phyloP scores from a whole-genome alignment of 2,888 invertebrate genomes.

The Crioceris asparagi region DNA sequence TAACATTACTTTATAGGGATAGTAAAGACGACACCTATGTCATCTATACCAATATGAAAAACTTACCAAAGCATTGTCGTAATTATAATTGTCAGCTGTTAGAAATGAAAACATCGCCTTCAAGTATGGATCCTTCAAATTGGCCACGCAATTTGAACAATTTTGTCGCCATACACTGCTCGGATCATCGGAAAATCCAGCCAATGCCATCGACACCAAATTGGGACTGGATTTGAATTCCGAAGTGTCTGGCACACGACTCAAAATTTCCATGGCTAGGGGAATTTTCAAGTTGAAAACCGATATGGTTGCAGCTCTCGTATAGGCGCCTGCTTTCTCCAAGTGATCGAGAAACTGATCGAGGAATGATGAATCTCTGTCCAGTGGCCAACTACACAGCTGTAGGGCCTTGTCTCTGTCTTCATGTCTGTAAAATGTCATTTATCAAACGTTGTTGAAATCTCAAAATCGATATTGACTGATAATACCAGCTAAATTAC shows the following conservation, averaged over 20 bases:
- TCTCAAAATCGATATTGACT: too few relatives aligned
- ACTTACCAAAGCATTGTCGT: conserved; percentile 64
- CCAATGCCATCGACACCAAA: conserved; percentile 68
- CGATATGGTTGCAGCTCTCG: conserved; percentile 83
- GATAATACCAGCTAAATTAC: too few relatives aligned
- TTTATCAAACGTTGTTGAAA: too few relatives aligned
- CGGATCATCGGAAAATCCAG: conserved; percentile 79
- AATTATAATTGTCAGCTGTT: conserved; percentile 66
- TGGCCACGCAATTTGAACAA: conserved; percentile 59
- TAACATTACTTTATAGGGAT: too few relatives aligned
- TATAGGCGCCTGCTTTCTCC: conserved; percentile 61
- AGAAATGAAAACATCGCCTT: conserved; percentile 85
- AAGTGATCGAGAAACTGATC: conserved; percentile 54
- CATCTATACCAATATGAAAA: neutral
- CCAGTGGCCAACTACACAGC: conserved; percentile 84
- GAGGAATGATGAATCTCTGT: conserved; percentile 51
- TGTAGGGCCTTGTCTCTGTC: conserved; percentile 72
- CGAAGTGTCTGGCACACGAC: conserved; percentile 48
- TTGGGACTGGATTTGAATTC: conserved; percentile 38
- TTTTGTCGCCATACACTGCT: conserved; percentile 70
- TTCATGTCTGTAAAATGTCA: conserved; percentile 46
- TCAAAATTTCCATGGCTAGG: conserved; percentile 76
- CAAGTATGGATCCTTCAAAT: conserved; percentile 82
- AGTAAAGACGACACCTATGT: too few relatives aligned
- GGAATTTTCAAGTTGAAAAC: conserved; percentile 81